phyloP scores from a whole-genome alignment of 2,113 vertebrate genomes.

The Calidris pugnax region DNA sequence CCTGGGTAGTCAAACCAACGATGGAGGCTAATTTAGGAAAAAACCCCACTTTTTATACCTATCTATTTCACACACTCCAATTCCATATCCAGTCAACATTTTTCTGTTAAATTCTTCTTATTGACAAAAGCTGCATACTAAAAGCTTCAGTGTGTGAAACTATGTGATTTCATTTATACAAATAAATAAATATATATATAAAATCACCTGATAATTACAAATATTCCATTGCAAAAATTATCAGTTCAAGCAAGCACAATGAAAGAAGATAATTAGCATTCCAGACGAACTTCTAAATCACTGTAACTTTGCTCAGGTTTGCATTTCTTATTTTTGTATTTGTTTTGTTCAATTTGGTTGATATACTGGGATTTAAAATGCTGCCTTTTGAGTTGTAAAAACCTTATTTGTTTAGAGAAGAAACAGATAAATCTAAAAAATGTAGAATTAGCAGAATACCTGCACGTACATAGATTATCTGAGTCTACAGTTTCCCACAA shows the following conservation, averaged over 20 bases:
- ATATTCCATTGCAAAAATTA: not conserved
- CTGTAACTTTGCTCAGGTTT: not conserved
- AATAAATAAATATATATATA: not conserved
- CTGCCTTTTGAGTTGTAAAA: not conserved
- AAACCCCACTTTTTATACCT: fast-evolving
- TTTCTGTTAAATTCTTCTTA: not conserved
- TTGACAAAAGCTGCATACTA: not conserved
- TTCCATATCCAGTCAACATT: not conserved
- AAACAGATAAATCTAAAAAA: not conserved
- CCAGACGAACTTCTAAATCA: not conserved
- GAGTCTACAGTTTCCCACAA: not conserved
- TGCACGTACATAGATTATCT: not conserved
- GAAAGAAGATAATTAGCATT: not conserved
- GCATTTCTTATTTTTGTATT: not conserved
- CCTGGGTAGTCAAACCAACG: not conserved
- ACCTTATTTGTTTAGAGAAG: not conserved
- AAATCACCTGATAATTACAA: not conserved
- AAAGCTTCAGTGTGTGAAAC: not conserved
- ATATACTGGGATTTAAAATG: not conserved
- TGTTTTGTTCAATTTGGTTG: not conserved
- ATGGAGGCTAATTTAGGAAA: not conserved
- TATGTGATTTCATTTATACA: not conserved
- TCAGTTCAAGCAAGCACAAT: not conserved
- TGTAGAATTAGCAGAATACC: not conserved
- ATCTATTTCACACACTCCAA: not conserved